Base-by-base conservation (phyloP, 1,140 invertebrate genomes). In the Dendroctonus ponderosae region DNA sequence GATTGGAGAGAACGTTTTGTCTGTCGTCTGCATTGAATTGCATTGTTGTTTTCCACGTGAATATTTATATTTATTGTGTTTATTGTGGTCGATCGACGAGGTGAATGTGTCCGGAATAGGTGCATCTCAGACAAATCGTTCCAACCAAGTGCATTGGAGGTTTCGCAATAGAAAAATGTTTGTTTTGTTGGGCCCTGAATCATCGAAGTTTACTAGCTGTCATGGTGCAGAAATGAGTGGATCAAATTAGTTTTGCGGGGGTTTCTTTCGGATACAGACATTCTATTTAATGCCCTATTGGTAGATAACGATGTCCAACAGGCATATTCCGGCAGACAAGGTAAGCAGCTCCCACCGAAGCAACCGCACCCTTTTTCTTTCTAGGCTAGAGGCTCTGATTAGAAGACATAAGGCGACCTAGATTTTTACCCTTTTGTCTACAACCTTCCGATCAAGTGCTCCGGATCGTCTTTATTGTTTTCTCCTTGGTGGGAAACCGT, bases 261-360 rank as follows among this genome's bases (percentile, higher is more conserved):
- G 41, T 50, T 54, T 67, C 41, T 48, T 40, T 54, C 44, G 57
- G 26, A 48, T 46, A 54, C 7, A 61, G 54, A 42, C 44, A 37
- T 62, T 60, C 14, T 42, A 61, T 61, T 67, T 67, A 54, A 67
- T 67, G 65, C 58, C 58, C 65, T 61, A 43, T 42, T 68, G 66
- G 59, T 68, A 67, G 66, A 50, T 53, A 62, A 68, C 60, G 41
- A 68, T 68, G 66, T 68, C 66, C 49, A 68, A 63, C 66, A 67
- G 69, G 53, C 69, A 70, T 70, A 70, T 70, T 60, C 69, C 69
- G n/a, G 69, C 69, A 43, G 69, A 70, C 49, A 70, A 70, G 69
- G 69, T 70, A 58, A 70, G 66, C 7, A 63, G 38, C 39, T 8
- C 38, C 46, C 14, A 12, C 6, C 40, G 62, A 48, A 60, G 14